Base-by-base conservation (phyloP, 2,888 invertebrate species). In the Therioaphis trifolii region DNA sequence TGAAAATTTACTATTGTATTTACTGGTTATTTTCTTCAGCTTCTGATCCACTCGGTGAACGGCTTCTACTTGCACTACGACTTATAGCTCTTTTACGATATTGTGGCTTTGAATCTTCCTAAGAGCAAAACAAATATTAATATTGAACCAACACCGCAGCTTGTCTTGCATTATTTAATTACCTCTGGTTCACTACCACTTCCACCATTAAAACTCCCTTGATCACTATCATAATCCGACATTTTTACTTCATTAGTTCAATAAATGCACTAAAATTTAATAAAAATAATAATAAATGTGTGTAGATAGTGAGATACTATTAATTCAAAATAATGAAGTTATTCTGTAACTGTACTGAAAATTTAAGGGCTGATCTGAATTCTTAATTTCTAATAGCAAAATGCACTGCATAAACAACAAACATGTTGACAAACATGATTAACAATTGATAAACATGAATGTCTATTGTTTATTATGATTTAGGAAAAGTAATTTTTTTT, bases 131-230 rank as follows among this genome's bases (percentile, higher is more conserved):
- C n/a, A n/a, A n/a, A n/a, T n/a, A n/a, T n/a, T n/a, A n/a, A 46
- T 76, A 24, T 72, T 86, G 86, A 84, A 87, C 86, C 29, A 55
- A 85, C 84, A 86, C 86, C 49, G 85, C 86, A n/a, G n/a, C 52
- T 87, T 78, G 24, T 35, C 11, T 27, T 9, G 14, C 21, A 77
- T 21, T 55, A 21, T 35, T 61, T 24, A 12, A 35, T 76, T 71
- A 85, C 85, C 88, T 95, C 95, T 0, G 94, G 85, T 78, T 85
- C 86, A 71, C 86, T 85, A 14, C 77, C 86, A 76, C 85, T 86
- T 5, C 86, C 86, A 21, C 85, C 86, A 14, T 9, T 61, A 21
- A 86, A 86, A 85, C 86, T 86, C 12, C 86, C 87, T 82, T 86
- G 86, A 74, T 86, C 87, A 74, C 87, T 87, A 18, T 87, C 86